A percentile compares a stretch with the other conserved stretches of the same genome.
These are phyloP conservation scores for Porites evermanni DNA, from an alignment of 92 coral and sea anemone species.

Conservation along the genomic window DNA sequence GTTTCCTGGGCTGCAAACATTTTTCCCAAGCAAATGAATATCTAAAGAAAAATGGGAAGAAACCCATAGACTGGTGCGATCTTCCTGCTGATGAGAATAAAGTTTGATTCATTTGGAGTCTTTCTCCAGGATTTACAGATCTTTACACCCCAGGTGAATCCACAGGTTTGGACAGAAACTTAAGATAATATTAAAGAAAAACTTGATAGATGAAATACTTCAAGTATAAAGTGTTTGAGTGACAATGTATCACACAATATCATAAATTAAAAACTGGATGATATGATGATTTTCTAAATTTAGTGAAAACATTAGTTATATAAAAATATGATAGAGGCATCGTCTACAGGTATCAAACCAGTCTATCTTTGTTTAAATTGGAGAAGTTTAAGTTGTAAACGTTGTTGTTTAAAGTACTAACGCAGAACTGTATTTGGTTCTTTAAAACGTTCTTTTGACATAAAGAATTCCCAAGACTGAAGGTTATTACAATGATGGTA, in stretches of 20 bases:
- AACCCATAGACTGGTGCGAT: constrained; percentile 79
- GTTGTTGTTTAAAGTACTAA: not conserved
- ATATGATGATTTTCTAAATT: too few relatives aligned
- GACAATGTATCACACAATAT: too few relatives aligned
- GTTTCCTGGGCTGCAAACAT: constrained; percentile 95
- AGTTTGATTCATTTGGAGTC: not conserved
- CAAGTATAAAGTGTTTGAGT: not conserved
- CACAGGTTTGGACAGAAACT: not conserved
- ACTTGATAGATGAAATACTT: not conserved
- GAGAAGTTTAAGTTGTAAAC: too few relatives aligned
- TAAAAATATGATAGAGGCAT: too few relatives aligned
- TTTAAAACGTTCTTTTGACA: too few relatives aligned
- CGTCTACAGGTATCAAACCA: too few relatives aligned
- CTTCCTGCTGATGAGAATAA: constrained; percentile 66
- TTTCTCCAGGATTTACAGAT: not conserved
- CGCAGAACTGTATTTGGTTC: not conserved
- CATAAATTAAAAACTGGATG: too few relatives aligned
- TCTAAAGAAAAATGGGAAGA: constrained; percentile 77
- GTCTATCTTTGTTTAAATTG: too few relatives aligned
- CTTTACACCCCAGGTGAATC: not conserved
- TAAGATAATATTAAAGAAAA: not conserved
- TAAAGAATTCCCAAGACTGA: too few relatives aligned
- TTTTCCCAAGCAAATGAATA: constrained; percentile 94
- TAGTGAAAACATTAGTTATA: too few relatives aligned
- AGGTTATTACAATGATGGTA: too few relatives aligned